These are phyloP conservation scores for Gambelia wislizenii DNA, from an alignment of 2,797 vertebrate species.

Conservation along the genomic window DNA sequence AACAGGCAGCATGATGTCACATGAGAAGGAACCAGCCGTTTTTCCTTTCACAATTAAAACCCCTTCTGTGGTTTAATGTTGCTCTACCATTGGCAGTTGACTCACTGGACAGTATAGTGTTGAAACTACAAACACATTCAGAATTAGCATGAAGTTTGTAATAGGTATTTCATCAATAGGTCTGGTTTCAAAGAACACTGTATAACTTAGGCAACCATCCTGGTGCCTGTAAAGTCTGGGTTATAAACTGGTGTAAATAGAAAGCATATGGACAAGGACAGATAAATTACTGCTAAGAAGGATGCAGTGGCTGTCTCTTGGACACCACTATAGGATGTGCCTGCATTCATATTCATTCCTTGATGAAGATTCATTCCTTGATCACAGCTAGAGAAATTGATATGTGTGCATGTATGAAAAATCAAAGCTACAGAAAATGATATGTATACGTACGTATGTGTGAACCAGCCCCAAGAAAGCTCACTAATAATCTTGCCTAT, in stretches of 20 bases:
- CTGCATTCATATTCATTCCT: not conserved
- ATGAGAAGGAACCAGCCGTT: not conserved
- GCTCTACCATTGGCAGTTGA: not conserved
- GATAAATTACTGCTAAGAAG: not conserved
- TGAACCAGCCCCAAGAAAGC: not conserved
- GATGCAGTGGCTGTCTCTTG: not conserved
- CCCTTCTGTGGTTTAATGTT: slow-evolving; percentile 7
- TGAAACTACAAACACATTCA: not conserved
- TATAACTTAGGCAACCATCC: not conserved
- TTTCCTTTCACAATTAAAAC: not conserved
- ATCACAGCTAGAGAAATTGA: not conserved
- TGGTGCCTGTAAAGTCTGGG: not conserved
- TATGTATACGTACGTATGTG: not conserved
- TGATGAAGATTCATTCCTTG: not conserved
- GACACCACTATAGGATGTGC: not conserved
- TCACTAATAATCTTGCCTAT: not conserved
- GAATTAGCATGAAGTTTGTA: not conserved
- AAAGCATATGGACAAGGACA: not conserved
- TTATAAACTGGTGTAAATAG: not conserved
- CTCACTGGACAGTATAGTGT: not conserved
- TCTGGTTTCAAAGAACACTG: not conserved
- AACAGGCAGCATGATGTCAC: not conserved
- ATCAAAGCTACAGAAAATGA: not conserved
- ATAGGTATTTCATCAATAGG: not conserved
- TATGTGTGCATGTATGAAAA: not conserved